These are phyloP conservation scores for Nothura maculosa DNA, from an alignment of 2,797 vertebrate species.

Conservation along the genomic window DNA sequence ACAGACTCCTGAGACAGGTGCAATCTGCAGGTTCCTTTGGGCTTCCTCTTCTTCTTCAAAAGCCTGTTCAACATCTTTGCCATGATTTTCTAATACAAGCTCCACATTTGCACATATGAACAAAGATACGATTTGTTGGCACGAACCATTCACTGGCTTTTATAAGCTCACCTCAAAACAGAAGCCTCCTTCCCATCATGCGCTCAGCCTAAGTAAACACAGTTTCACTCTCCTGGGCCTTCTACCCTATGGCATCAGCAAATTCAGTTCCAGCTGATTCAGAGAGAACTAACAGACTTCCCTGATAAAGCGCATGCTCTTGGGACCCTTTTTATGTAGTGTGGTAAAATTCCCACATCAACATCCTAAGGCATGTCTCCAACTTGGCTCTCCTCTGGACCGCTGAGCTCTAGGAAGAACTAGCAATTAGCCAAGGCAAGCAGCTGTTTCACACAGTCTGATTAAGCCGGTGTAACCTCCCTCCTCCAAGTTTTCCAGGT, in stretches of 20 bases:
- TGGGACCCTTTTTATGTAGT: not conserved
- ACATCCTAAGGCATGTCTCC: rapidly evolving
- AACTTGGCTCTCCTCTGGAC: not conserved
- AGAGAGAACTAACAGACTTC: not conserved
- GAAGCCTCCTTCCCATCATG: not conserved
- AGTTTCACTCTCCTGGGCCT: not conserved
- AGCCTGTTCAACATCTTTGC: not conserved
- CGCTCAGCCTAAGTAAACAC: not conserved
- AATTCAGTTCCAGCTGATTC: not conserved
- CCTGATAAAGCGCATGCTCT: not conserved
- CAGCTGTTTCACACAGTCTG: not conserved
- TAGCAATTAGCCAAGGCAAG: not conserved
- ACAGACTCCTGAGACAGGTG: not conserved
- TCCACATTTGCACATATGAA: rapidly evolving
- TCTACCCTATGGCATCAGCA: not conserved
- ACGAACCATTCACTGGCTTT: not conserved
- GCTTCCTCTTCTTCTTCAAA: not conserved
- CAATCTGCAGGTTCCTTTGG: not conserved
- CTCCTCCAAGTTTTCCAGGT: not conserved
- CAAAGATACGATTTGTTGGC: not conserved
- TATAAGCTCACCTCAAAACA: not conserved
- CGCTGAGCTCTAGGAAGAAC: not conserved
- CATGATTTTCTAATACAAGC: not conserved
- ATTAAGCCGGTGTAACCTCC: not conserved
- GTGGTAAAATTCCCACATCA: not conserved